phyloP scores from a whole-genome alignment of 1,140 invertebrate genomes.

The Hylaeus volcanicus region DNA sequence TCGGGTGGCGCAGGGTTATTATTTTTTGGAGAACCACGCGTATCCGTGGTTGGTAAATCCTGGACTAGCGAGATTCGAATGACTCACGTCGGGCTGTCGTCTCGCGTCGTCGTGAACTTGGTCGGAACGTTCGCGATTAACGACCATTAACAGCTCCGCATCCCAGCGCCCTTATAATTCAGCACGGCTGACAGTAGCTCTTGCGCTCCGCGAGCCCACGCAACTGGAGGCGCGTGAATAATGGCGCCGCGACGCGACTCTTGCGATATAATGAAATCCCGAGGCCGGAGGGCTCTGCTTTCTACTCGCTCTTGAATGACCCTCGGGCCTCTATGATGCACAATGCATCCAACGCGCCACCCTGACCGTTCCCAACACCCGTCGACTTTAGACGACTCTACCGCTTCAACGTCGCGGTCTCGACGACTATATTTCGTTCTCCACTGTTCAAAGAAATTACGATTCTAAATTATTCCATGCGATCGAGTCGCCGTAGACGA shows the following conservation, averaged over 20 bases:
- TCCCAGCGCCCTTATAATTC: slow-evolving; percentile 52
- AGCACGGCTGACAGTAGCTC: slow-evolving; percentile 59
- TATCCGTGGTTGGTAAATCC: too few species aligned
- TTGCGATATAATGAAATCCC: slow-evolving; percentile 67
- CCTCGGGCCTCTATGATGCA: slow-evolving; percentile 51
- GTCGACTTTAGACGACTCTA: too few species aligned
- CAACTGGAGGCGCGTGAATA: slow-evolving; percentile 64
- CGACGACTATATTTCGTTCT: too few species aligned
- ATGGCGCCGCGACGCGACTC: slow-evolving; percentile 47
- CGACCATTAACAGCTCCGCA: slow-evolving; percentile 49
- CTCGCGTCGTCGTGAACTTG: slow-evolving; percentile 33
- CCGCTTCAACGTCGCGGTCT: too few species aligned
- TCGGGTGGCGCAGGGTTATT: background rate
- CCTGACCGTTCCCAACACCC: slow-evolving; percentile 51
- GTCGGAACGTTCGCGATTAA: slow-evolving; percentile 43
- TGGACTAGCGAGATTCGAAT: background rate
- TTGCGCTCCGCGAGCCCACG: slow-evolving; percentile 45
- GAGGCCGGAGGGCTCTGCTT: slow-evolving; percentile 58
- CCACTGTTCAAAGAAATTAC: too few species aligned
- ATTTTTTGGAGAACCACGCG: too few species aligned
- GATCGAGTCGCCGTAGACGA: too few species aligned
- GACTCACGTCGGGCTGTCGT: slow-evolving; percentile 10
- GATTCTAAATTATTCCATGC: too few species aligned
- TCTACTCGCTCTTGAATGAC: slow-evolving; percentile 42
- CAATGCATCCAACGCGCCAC: background rate